These are phyloP conservation scores for Scyliorhinus canicula DNA, from an alignment of 2,797 vertebrate species.

Conservation along the genomic window DNA sequence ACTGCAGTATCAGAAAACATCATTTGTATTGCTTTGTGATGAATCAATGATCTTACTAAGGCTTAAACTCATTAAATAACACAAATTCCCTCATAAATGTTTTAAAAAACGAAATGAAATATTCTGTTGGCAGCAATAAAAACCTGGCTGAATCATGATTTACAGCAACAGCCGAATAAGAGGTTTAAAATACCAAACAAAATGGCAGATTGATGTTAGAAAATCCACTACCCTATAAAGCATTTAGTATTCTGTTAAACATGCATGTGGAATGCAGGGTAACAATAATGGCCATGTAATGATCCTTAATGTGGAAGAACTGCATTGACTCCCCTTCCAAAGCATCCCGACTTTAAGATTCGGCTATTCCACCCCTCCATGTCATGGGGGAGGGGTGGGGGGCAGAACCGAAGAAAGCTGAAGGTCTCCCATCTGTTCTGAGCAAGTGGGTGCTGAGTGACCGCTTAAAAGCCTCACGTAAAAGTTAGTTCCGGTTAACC, in stretches of 20 bases:
- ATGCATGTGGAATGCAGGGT: not conserved
- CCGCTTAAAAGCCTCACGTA: not conserved
- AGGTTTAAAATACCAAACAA: constrained; percentile 7
- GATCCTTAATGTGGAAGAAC: not conserved
- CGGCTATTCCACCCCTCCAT: not conserved
- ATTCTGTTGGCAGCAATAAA: not conserved
- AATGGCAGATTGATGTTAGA: not conserved
- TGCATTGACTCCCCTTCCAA: not conserved
- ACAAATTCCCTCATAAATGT: constrained; percentile 27
- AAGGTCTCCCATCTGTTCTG: not conserved
- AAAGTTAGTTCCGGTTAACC: not conserved
- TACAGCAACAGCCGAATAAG: not conserved
- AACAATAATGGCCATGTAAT: not conserved
- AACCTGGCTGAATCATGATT: not conserved
- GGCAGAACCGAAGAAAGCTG: too few relatives aligned
- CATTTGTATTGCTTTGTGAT: constrained; percentile 8
- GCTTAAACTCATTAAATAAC: not conserved
- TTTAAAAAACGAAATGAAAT: constrained; percentile 1
- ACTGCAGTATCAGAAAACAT: constrained; percentile 9
- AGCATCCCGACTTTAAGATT: not conserved
- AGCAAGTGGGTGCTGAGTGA: not conserved
- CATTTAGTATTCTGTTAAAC: not conserved
- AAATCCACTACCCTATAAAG: not conserved
- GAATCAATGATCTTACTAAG: not conserved
- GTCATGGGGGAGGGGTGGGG: too few relatives aligned